Evolutionary conservation across 2,888 invertebrate species (phyloP).

Genomic region (Argyra leucocephala): DNA sequence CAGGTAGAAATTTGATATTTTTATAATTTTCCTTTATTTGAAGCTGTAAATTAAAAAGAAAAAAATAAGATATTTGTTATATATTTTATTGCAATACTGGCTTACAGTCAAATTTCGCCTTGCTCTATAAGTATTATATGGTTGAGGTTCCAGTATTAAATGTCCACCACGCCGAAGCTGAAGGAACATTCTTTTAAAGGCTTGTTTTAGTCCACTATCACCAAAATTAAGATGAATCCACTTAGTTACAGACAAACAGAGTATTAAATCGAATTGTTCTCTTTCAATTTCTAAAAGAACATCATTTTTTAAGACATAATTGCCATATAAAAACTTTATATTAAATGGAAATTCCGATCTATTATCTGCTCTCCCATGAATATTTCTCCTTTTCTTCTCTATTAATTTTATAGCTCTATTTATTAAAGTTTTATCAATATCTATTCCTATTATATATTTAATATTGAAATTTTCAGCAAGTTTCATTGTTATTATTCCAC

Average conservation of each 20-base stretch:
- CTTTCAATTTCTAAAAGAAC: constrained; percentile 59
- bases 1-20: constrained; percentile 54
- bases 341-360: constrained; percentile 62
- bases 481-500: constrained; percentile 68
- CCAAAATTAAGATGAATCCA: constrained; percentile 89
- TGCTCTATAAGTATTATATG: constrained; percentile 66
- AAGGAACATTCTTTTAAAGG: constrained; percentile 67
- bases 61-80: too few relatives aligned
- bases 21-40: constrained; percentile 46
- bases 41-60: constrained; percentile 23
- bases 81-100: constrained; percentile 34
- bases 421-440: constrained; percentile 71
- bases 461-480: constrained; percentile 64
- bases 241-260: constrained; percentile 79
- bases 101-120: constrained; percentile 56
- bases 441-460: constrained; percentile 64
- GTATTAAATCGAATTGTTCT: constrained; percentile 70
- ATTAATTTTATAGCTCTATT: constrained; percentile 30
- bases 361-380: constrained; percentile 21
- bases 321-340: constrained; percentile 65
- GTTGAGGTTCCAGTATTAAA: constrained; percentile 73
- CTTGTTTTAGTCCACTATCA: constrained; percentile 69
- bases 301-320: constrained; percentile 72
- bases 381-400: constrained; percentile 19
- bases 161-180: constrained; percentile 69